phyloP scores from a whole-genome alignment of 37 sponge, comb jelly and placozoan species.

The Aplysina aerophoba region DNA sequence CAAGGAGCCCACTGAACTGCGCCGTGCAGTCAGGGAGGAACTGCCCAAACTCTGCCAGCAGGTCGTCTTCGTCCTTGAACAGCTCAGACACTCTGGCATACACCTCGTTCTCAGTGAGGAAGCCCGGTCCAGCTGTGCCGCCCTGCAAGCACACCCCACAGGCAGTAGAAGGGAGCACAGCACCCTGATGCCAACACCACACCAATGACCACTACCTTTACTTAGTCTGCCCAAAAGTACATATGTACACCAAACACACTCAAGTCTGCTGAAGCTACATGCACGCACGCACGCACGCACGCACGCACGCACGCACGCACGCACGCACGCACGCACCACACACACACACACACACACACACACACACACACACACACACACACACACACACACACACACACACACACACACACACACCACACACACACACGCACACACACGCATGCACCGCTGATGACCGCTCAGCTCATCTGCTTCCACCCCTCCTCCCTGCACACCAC shows the following conservation, averaged over 20 bases:
- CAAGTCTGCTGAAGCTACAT: too few relatives aligned
- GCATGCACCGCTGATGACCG: neutral
- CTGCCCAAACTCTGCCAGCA: conserved; percentile 92
- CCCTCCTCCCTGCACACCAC: too few relatives aligned
- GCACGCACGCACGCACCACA: too few relatives aligned
- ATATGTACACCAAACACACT: neutral
- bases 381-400: neutral
- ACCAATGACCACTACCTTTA: too few relatives aligned
- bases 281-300: too few relatives aligned
- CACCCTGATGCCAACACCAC: too few relatives aligned
- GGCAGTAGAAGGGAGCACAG: too few relatives aligned
- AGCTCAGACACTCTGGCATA: conserved; percentile 74
- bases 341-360: too few relatives aligned
- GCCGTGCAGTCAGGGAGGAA: conserved; percentile 92
- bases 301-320: too few relatives aligned
- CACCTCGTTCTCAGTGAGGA: conserved; percentile 82
- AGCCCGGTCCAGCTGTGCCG: conserved; percentile 30
- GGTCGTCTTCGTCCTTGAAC: conserved; percentile 92
- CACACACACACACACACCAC: neutral
- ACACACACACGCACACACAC: neutral
- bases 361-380: neutral
- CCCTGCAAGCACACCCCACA: conserved; percentile 28
- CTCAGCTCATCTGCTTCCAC: neutral
- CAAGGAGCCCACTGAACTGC: conserved; percentile 14
- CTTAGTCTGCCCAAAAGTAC: conserved; percentile 30